These are phyloP conservation scores for Perodicticus potto DNA, from an alignment of 2,797 vertebrate genomes.

Conservation along the genomic window DNA sequence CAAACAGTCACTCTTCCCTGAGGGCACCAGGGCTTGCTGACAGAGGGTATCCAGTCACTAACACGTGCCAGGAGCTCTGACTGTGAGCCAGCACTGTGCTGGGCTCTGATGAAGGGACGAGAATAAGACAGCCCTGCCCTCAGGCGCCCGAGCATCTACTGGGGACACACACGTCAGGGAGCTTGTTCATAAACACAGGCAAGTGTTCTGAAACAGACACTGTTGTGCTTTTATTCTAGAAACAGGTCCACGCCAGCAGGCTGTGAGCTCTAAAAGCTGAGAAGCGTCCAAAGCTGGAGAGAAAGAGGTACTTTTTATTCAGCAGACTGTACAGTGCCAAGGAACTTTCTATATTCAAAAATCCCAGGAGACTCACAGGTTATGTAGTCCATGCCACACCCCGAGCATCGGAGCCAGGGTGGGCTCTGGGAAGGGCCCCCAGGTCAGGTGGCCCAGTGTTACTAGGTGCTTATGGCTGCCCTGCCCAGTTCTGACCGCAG, in stretches of 20 bases:
- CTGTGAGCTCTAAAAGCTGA: background rate
- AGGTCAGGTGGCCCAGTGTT: rapidly evolving
- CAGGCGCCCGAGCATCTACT: rapidly evolving
- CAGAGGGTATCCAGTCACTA: rapidly evolving
- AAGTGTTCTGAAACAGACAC: rapidly evolving
- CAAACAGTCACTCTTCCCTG: rapidly evolving
- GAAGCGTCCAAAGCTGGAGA: rapidly evolving
- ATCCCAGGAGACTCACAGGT: background rate
- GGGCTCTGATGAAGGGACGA: rapidly evolving
- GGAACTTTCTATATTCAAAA: background rate
- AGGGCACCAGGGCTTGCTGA: rapidly evolving
- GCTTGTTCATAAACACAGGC: rapidly evolving
- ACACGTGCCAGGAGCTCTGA: rapidly evolving
- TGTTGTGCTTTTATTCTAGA: background rate
- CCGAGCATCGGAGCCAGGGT: rapidly evolving
- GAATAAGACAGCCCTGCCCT: background rate
- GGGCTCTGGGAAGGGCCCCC: background rate
- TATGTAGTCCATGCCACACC: background rate
- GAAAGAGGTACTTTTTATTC: background rate
- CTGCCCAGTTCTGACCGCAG: background rate
- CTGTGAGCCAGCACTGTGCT: rapidly evolving
- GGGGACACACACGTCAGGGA: background rate
- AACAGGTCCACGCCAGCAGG: rapidly evolving
- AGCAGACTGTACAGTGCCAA: rapidly evolving
- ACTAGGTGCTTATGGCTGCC: background rate